Percentiles rank a stretch among this genome's conserved stretches.
These are phyloP conservation scores for Coreoperca whiteheadi DNA, from an alignment of 2,113 vertebrate genomes.

Conservation along the genomic window DNA sequence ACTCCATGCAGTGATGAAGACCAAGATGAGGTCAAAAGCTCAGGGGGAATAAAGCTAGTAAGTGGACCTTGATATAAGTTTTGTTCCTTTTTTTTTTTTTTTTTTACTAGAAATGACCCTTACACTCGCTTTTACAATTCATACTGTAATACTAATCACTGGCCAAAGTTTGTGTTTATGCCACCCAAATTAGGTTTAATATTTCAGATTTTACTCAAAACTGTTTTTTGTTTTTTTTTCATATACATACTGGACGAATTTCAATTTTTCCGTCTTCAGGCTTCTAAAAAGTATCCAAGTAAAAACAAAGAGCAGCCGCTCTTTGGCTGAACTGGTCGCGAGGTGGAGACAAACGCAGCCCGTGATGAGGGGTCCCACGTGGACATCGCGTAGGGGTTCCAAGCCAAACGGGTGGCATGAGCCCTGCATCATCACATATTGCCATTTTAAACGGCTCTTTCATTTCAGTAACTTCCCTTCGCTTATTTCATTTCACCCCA, in stretches of 20 bases:
- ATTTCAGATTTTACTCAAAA: background rate
- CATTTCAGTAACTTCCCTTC: background rate
- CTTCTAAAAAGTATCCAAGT: background rate
- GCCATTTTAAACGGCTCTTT: background rate
- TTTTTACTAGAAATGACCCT: background rate
- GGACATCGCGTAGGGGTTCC: no score
- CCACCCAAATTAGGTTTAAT: background rate
- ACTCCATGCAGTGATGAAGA: no score
- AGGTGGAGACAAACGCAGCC: background rate
- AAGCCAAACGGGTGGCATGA: background rate
- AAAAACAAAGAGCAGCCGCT: background rate
- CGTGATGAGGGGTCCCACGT: background rate
- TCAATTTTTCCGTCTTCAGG: background rate
- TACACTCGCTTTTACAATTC: background rate
- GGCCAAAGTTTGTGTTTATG: background rate
- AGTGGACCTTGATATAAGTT: background rate
- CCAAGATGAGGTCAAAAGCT: no score
- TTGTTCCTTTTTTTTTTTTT: background rate
- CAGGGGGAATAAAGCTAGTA: no score
- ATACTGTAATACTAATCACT: background rate
- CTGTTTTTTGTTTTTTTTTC: background rate
- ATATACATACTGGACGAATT: no score
- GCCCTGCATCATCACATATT: background rate
- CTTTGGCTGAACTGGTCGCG: background rate
- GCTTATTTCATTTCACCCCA: background rate